phyloP scores from a whole-genome alignment of 2,888 invertebrate species.

The Andrena marginata region DNA sequence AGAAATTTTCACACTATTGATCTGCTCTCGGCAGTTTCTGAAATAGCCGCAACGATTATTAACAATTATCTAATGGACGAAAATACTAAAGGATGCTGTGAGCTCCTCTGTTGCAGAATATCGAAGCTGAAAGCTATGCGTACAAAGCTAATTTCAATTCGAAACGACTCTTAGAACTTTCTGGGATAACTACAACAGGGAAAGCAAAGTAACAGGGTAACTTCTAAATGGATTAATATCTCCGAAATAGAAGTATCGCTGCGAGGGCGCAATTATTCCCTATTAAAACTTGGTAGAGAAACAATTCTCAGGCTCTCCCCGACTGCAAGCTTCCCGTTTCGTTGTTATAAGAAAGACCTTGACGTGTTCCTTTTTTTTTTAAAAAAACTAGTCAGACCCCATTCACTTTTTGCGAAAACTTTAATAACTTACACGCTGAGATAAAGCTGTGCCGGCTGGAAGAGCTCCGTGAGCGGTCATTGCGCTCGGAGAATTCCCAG shows the following conservation, averaged over 20 bases:
- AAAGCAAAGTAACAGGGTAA: not conserved
- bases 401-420: slow-evolving; percentile 40
- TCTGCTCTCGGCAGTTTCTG: not conserved
- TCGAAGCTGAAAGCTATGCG: not conserved
- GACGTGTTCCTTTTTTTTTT: not conserved
- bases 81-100: not conserved
- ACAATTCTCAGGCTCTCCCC: slow-evolving; percentile 25
- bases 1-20: slow-evolving; percentile 12
- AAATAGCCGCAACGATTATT: not conserved
- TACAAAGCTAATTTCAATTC: not conserved
- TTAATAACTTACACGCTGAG: slow-evolving; percentile 31
- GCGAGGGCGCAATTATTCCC: slow-evolving; percentile 30
- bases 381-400: slow-evolving; percentile 20
- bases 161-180: not conserved
- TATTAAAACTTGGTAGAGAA: slow-evolving; percentile 42
- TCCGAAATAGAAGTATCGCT: slow-evolving; percentile 8
- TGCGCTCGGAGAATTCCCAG: slow-evolving; percentile 13
- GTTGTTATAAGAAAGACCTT: slow-evolving; percentile 7
- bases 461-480: not conserved
- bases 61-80: not conserved
- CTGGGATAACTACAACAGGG: not conserved
- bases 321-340: slow-evolving; percentile 2
- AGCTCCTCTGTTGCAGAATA: not conserved
- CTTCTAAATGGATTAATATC: slow-evolving; percentile 23
- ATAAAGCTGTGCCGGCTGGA: not conserved